A percentile compares a stretch with the other conserved stretches of the same genome.
These are phyloP conservation scores for Bradypodion ventrale DNA, from an alignment of 2,797 vertebrate genomes.

Conservation along the genomic window DNA sequence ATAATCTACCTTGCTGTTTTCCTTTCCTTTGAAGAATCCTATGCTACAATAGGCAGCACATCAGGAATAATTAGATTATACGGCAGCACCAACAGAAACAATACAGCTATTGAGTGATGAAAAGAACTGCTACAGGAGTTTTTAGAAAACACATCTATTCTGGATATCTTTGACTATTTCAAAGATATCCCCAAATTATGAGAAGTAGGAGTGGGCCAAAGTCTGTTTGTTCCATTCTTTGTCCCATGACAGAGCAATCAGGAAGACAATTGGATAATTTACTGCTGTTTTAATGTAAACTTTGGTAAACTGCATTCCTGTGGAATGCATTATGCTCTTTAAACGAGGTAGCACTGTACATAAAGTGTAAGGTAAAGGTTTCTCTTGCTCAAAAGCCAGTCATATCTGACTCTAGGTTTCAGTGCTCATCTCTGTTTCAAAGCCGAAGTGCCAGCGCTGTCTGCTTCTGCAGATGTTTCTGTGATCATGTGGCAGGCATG, in stretches of 20 bases:
- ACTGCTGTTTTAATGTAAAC: conserved; percentile 25
- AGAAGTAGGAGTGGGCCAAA: conserved; percentile 63
- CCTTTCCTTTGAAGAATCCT: conserved; percentile 67
- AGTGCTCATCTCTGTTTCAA: no score
- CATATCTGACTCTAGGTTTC: no score
- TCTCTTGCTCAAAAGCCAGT: no score
- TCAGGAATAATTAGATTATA: conserved; percentile 76
- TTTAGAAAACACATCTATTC: conserved; percentile 70
- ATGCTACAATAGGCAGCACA: conserved; percentile 65
- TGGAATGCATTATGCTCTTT: no score
- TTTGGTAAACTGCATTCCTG: conserved; percentile 44
- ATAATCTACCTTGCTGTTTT: conserved; percentile 74
- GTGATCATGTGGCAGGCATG: no score
- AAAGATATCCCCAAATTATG: conserved; percentile 66
- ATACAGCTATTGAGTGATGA: conserved; percentile 61
- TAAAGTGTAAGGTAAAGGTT: no score
- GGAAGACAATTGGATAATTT: conserved; percentile 8
- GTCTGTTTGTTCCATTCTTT: conserved; percentile 54
- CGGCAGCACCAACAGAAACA: conserved; percentile 68
- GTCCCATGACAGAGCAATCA: conserved; percentile 35
- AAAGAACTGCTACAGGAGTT: conserved; percentile 64
- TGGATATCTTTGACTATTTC: conserved; percentile 66
- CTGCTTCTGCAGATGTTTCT: no score
- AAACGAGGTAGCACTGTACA: no score
- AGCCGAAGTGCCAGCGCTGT: no score